Evolutionary conservation across 2,113 vertebrate species (phyloP), one percentile per base, ranked within the genome.

Genomic region (Etheostoma spectabile): DNA sequence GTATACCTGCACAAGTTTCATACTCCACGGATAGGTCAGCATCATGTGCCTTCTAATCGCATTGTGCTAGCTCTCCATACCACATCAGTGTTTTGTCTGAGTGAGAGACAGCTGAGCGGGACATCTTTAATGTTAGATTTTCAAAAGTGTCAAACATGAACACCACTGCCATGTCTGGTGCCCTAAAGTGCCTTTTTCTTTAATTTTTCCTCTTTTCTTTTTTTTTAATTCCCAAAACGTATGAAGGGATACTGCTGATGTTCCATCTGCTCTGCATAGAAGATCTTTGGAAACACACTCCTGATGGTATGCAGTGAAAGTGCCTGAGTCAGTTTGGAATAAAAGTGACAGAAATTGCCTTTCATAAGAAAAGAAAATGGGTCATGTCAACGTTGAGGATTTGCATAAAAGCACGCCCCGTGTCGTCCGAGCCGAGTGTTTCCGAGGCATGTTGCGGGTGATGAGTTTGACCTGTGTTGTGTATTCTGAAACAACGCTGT

Each of bases 181-280:
- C 76, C 89, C 66, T 70, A 4, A 93, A 94, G 94, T 95, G 93
- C 93, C 93, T 93, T 86, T 52, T 18, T 10, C 24, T 75, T 76
- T 76, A 7, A 48, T 66, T 83, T 64, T 21, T 21, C 12, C 4
- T 49, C 6, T 42, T 19, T 38, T 13, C 33, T 61, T 77, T 14
- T 77, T 14, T 14, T 13, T 83, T 57, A 64, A n/a, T 24, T 38
- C 55, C 64, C 56, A 45, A 38, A 71, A 46, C 22, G 6, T 64
- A 16, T 74, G 24, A 79, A 67, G 66, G 22, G 52, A 86, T 24
- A 19, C 57, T 65, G 67, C 33, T 55, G 65, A 53, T 13, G 30
- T 85, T 79, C 56, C 48, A 51, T 56, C 27, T 21, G 68, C 49
- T 77, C 52, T 60, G 46, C 52, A 33, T 3, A 27, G 18, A 64